These are phyloP conservation scores for Euwallacea fornicatus DNA, from an alignment of 1,140 invertebrate genomes.

Conservation along the genomic window DNA sequence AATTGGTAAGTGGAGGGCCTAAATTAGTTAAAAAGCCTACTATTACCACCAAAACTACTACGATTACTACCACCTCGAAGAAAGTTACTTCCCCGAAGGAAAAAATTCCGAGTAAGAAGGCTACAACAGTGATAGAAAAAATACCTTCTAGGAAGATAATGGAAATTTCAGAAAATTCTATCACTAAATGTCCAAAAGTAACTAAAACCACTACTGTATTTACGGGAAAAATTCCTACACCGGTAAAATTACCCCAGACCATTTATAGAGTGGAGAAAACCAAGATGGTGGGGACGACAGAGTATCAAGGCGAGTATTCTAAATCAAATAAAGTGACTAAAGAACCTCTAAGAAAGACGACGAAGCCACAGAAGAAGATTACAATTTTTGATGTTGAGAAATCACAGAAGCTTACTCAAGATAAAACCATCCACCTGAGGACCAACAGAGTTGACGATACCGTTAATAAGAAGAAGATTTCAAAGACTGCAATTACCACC, in stretches of 20 bases:
- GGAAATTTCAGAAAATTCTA: slow-evolving; percentile 12
- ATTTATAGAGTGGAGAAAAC: slow-evolving; percentile 34
- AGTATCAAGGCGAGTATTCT: slow-evolving; percentile 38
- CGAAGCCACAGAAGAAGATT: slow-evolving; percentile 16
- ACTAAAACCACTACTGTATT: slow-evolving; percentile 10
- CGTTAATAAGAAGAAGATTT: slow-evolving; percentile 41
- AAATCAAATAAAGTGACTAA: slow-evolving; percentile 29
- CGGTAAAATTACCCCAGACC: slow-evolving; percentile 25
- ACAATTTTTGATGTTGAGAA: slow-evolving; percentile 39
- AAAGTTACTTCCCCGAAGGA: not conserved
- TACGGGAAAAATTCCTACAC: not conserved
- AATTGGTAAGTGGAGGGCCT: slow-evolving; percentile 10
- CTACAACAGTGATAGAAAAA: slow-evolving; percentile 7
- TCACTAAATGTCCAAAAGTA: not conserved
- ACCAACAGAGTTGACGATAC: slow-evolving; percentile 44
- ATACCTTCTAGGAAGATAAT: slow-evolving; percentile 9
- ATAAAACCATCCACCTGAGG: slow-evolving; percentile 40
- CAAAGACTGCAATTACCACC: slow-evolving; percentile 19
- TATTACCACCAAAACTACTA: not conserved
- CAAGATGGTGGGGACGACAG: slow-evolving; percentile 30
- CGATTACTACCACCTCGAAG: not conserved
- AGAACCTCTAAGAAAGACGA: slow-evolving; percentile 21
- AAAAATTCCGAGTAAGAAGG: slow-evolving; percentile 4
- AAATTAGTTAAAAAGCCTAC: slow-evolving; percentile 18
- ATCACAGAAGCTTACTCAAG: slow-evolving; percentile 32